Evolutionary conservation across 35 echinoderm and acorn worm species (phyloP), one percentile per base, ranked within the genome.

Genomic region (Anneissia japonica): DNA sequence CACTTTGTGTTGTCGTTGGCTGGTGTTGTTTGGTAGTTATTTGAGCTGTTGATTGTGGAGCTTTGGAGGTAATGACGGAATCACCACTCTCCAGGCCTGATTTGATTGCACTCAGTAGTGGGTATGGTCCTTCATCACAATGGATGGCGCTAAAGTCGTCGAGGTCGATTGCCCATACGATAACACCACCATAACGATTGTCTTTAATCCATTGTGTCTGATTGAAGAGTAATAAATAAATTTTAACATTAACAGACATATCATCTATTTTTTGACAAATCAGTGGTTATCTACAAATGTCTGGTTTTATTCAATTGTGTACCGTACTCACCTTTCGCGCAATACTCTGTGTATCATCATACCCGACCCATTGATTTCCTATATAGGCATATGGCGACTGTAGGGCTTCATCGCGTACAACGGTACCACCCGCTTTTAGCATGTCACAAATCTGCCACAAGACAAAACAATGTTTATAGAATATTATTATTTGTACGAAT

Each of bases 121-220:
- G 88, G 74, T 82, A 90, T 19, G 23, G 46, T 38, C 84, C 84
- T 55, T 90, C 72, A 30, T 82, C 74, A 34, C 88, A 90, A 35
- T 38, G 75, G 14, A 13, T 30, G 7, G 81, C 88, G 29, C 7
- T 37, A 30, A 90, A 90, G 56, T 90, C 88, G 45, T 90, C 88
- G 1, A 90, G 34, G 35, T 90, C 88, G 1, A 90, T 26, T 26
- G 88, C 88, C 88, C 88, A 90, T 30, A 90, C 88, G 41, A 90
- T 90, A 17, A 72, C 74, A 46, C 88, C 81, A n/a, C 79, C 73
- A n/a, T 77, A 51, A 17, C 76, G 28, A 30, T 84, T 84, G 9
- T 77, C 74, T 39, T 39, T 78, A 31, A 90, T 23, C 75, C 17
- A 90, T 30, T 82, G 26, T 35, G 84, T 73, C 88, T 78, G 9